These are phyloP conservation scores for Eristalis pertinax DNA, from an alignment of 2,888 invertebrate species.

Conservation along the genomic window DNA sequence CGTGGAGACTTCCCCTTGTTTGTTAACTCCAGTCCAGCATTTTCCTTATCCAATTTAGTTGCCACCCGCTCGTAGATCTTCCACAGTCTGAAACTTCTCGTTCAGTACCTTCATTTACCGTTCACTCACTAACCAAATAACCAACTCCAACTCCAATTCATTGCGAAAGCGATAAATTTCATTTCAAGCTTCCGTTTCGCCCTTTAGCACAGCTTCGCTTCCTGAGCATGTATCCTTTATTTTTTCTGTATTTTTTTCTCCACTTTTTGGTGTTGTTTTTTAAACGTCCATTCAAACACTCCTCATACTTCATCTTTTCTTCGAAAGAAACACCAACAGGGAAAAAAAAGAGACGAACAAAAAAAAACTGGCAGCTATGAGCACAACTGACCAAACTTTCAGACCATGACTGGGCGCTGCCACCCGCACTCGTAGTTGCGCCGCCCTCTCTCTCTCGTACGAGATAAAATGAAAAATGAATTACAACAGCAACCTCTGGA, in stretches of 20 bases:
- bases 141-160: conserved; percentile 1
- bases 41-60: not conserved
- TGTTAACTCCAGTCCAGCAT: not conserved
- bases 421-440: conserved; percentile 2
- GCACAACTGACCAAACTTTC: conserved; percentile 37
- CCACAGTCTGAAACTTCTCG: not conserved
- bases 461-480: conserved; percentile 59
- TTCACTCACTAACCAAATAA: conserved; percentile 14
- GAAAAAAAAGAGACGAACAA: not conserved
- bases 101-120: conserved; percentile 6
- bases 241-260: not conserved
- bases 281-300: conserved; percentile 1
- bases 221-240: not conserved
- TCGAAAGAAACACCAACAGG: not conserved
- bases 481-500: conserved; percentile 57
- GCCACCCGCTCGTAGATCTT: not conserved
- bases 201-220: not conserved
- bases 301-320: conserved; percentile 25
- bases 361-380: not conserved
- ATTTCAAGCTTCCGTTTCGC: not conserved
- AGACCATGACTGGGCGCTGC: conserved; percentile 36
- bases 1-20: not conserved
- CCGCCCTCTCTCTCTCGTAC: not conserved
- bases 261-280: not conserved
- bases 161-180: conserved; percentile 17